Evolutionary conservation across 2,113 vertebrate species (phyloP), one percentile per base, ranked within the genome.

Genomic region (Reinhardtius hippoglossoides): DNA sequence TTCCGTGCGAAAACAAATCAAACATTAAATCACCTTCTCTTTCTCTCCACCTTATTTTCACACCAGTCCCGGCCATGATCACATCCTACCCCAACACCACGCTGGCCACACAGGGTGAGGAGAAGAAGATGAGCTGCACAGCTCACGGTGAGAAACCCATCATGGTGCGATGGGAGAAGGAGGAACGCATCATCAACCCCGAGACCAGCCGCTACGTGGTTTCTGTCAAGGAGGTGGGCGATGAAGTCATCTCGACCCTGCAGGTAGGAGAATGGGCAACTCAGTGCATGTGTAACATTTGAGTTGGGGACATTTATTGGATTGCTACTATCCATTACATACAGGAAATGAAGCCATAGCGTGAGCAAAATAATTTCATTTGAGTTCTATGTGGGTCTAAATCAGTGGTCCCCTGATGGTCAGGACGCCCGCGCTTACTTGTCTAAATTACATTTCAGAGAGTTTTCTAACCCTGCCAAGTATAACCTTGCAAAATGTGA

Each of bases 121-220:
- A 97, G 95, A 99, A 98, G 82, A 97, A 97, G 68, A 97, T 99
- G 97, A 98, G 97, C 90, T 99, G 98, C 80, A 97, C 95, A 0
- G 98, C 98, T 0, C 98, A 99, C 0, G 98, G 98, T 0, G 97
- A 99, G 92, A 99, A 96, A 81, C 98, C 98, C 93, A 99, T 99
- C 91, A 99, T 99, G 67, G 97, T 99, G 18, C 97, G 97, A 84
- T 99, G 98, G 98, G 98, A 99, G 92, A 99, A 99, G 74, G 98
- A 99, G 82, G 97, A 99, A 67, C 89, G 97, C 50, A 98, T 99
- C 92, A 99, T 99, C 71, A 98, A 98, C 90, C 97, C 97, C 0
- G 97, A 99, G 87, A 98, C 97, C 95, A 98, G 97, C 79, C 96
- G 98, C 20, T 99, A 99, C 44, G 95, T 97, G 4, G 96, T 99